Base-by-base conservation (phyloP, 2,888 invertebrate genomes). In the Unio delphinus region DNA sequence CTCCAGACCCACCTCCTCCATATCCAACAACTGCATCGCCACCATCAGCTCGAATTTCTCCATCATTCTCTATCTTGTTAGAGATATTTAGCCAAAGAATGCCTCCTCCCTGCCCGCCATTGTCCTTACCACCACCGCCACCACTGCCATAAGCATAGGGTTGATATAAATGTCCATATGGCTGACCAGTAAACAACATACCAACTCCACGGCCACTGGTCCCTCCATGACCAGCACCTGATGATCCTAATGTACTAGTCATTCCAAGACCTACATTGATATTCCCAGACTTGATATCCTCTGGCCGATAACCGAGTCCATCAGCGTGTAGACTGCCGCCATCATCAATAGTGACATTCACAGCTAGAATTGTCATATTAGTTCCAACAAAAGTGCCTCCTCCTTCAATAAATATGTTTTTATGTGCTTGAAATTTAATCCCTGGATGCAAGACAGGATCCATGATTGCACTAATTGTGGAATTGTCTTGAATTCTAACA, bases 161-260 rank as follows among this genome's bases (percentile, higher is more conserved):
- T 56, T 81, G 75, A 59, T 81, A 85, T 63, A 85, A 68, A 64
- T 84, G 79, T 55, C 85, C 85, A 70, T 84, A 84, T 2, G 84
- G 82, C 30, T 83, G 82, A 6, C 85, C 85, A 18, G 84, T 83
- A 0, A 72, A 58, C 1, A 56, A 20, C 7, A 72, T 79, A 17
- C 80, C 84, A 55, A 64, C 74, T 1, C 85, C 83, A 55, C 75
- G 65, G 4, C 85, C 85, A 68, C 81, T 80, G 11, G 82, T 83
- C n/a, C 85, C 85, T 62, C 85, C 85, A 73, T 86, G 80, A 0
- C 83, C 82, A 15, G 73, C 85, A 7, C 85, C 85, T 26, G 85
- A 83, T 6, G 84, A 83, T 8, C 85, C 85, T 23, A 18, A 28
- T 6, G 68, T 26, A 64, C 69, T 67, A 4, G 76, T 76, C 11